Base-by-base conservation (phyloP, 1,140 invertebrate species). In the Ips typographus region DNA sequence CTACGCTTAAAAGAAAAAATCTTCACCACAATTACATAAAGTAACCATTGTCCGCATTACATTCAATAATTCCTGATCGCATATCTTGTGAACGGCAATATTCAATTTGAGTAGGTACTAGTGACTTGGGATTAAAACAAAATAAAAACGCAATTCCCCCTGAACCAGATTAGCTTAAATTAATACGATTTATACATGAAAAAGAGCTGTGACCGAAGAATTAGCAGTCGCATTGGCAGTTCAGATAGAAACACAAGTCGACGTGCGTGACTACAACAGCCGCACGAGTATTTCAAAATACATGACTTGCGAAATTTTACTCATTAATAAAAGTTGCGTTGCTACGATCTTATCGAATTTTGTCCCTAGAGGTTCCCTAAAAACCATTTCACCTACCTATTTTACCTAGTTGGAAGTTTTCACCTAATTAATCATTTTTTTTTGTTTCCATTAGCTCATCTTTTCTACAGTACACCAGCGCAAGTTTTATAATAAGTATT, bases 271-370 rank as follows among this genome's bases (percentile, higher is more conserved):
- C 65, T 57, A 38, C 47, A 37, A 63, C 6, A 39, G 40, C 65
- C 40, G 52, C 51, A 65, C 63, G 63, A 57, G 51, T 55, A 42
- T 57, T 65, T 65, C 63, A 65, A 66, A 66, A 57, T 66, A 66
- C 65, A 42, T 66, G 65, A 66, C 65, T 66, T 57, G 65, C 65
- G 37, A 66, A 66, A 66, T 57, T 66, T 66, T 49, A 40, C 53
- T 59, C 65, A 66, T 66, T 66, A 66, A 66, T 66, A 66, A 66
- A 66, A 58, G 42, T 57, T 58, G 53, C 65, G 43, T 56, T 57
- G 53, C 51, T 39, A 51, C 1, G 65, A 66, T 66, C 53, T 66
- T 66, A 66, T 66, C 65, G 55, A 58, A 6, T n/a, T 39, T 22
- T 65, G 43, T 57, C 56, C 65, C 65, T 58, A 43, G 41, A 44